Base-by-base conservation (phyloP, 2,888 invertebrate species). In the Elegia similella region DNA sequence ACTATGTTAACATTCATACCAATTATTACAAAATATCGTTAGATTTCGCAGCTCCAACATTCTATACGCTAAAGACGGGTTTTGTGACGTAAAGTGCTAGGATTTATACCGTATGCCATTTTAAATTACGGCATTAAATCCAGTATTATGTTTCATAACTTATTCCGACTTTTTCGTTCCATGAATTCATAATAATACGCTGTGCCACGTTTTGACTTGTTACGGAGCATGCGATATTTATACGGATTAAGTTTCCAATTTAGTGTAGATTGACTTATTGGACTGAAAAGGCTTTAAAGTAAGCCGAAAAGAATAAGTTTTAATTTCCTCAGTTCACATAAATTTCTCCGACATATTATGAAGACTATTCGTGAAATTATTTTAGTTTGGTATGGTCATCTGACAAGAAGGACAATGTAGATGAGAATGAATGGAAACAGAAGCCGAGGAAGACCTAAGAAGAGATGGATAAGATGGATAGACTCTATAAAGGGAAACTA, bases 21-120 rank as follows among this genome's bases (percentile, higher is more conserved):
- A 68, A 67, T 72, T 68, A 67, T 67, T 69, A 68, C 64, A 68
- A 29, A 67, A 69, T 61, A 68, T 61, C 56, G 58, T 50, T 43
- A 59, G 52, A 56, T 50, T 43, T 56, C 13, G 43, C 29, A 43
- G 44, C 42, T 46, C 47, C 56, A 50, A 56, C 52, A 52, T 50
- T 56, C 56, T 50, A 34, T 52, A 43, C 30, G n/a, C 32, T 55
- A 47, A 48, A 42, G 47, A 47, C 12, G 23, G 10, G 13, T 12
- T 29, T 16, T 17, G 47, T n/a, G 47, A 44, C 16, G 44, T 38
- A 47, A 55, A 17, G 55, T 55, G 55, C 44, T 32, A 52, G 52
- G 52, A 42, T 52, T 52, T 52, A 52, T 52, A 17, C 23, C 42
- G 23, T 52, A 38, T 42, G n/a, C 38, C 48, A 15, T 34, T 52